Conservation (phyloP, 2,888 invertebrate species). For the Eilema sororculum region DNA sequence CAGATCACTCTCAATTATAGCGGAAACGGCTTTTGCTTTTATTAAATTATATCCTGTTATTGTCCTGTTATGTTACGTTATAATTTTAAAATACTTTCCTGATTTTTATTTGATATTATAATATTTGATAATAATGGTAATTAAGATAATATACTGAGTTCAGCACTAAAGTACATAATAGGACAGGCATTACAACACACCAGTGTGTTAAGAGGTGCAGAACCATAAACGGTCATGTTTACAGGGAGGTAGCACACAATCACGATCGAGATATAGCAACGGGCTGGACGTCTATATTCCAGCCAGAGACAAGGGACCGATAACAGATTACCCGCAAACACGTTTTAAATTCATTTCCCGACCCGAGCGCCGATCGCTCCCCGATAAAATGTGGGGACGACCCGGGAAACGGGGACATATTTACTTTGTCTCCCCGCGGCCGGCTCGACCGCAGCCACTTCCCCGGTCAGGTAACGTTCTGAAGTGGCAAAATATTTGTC, state of each 20-base stretch:
- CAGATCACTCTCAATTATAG: slow-evolving; percentile 56
- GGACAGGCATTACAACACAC: slow-evolving; percentile 26
- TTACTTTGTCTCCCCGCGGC: slow-evolving; percentile 84
- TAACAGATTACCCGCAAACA: slow-evolving; percentile 88
- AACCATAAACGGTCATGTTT: slow-evolving; percentile 54
- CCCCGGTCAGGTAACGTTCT: slow-evolving; percentile 84
- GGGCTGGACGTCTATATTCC: slow-evolving; percentile 83
- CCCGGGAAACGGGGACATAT: slow-evolving; percentile 84
- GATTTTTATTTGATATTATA: slow-evolving; percentile 25
- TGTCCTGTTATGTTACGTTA: slow-evolving; percentile 30
- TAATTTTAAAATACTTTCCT: slow-evolving; percentile 33
- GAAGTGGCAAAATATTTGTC: slow-evolving; percentile 86
- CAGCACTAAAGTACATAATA: slow-evolving; percentile 27
- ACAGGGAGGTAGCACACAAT: slow-evolving; percentile 62
- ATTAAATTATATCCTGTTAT: slow-evolving; percentile 36
- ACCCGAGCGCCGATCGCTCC: slow-evolving; percentile 85
- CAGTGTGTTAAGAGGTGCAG: slow-evolving; percentile 34
- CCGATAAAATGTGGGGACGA: slow-evolving; percentile 86
- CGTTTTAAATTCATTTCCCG: slow-evolving; percentile 87
- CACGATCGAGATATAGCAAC: slow-evolving; percentile 73
- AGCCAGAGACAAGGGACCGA: slow-evolving; percentile 86
- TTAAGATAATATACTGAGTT: neutral
- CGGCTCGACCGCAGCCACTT: slow-evolving; percentile 79
- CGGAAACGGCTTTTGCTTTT: slow-evolving; percentile 46
- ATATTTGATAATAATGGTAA: no score